Conservation (phyloP, 2,797 vertebrate genomes). For the Acanthis flammea region DNA sequence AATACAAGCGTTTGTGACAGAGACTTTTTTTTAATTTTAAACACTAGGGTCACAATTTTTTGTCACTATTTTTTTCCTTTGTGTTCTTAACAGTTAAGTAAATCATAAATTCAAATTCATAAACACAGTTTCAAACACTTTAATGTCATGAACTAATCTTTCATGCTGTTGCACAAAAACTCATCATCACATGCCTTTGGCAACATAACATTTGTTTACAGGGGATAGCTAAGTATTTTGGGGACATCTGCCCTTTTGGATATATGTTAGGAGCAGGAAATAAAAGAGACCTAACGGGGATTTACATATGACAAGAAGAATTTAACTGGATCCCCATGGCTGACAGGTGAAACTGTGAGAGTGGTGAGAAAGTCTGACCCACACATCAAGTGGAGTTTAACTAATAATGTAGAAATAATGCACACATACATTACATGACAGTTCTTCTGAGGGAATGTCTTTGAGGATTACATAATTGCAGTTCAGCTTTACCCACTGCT, state of each 20-base stretch:
- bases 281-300: background rate
- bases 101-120: background rate
- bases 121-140: background rate
- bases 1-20: background rate
- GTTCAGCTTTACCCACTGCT: background rate
- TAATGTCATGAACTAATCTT: background rate
- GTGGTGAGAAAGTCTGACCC: background rate
- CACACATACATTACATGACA: fast-evolving
- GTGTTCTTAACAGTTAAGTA: background rate
- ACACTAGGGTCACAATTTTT: background rate
- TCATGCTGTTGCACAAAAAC: background rate
- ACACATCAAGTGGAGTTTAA: background rate
- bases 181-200: background rate
- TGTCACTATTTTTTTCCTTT: background rate
- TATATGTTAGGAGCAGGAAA: background rate
- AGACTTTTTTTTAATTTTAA: background rate
- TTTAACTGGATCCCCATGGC: background rate
- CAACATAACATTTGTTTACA: background rate
- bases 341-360: background rate
- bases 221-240: background rate
- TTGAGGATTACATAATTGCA: background rate
- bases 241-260: background rate
- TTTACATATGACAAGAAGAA: background rate
- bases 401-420: background rate
- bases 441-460: background rate